These are phyloP conservation scores for Patella pellucida DNA, from an alignment of 2,888 invertebrate species.

Conservation along the genomic window DNA sequence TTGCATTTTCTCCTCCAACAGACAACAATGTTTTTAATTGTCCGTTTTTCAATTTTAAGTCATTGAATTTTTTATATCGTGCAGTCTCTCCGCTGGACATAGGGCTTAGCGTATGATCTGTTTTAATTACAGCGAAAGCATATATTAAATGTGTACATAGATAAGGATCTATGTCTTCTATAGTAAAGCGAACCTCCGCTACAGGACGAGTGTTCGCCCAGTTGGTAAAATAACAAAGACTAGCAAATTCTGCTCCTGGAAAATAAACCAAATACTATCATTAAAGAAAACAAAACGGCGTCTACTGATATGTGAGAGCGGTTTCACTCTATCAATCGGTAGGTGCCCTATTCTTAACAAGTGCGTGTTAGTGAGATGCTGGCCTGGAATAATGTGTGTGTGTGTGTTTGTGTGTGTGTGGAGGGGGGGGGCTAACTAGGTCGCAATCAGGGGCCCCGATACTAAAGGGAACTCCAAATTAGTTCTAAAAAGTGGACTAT, in stretches of 20 bases:
- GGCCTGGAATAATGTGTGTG: too few relatives aligned
- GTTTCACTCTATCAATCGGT: too few relatives aligned
- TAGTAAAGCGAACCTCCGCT: conserved; percentile 8
- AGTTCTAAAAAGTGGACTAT: too few relatives aligned
- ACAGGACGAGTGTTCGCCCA: conserved; percentile 13
- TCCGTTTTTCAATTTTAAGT: conserved; percentile 14
- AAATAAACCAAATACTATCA: too few relatives aligned
- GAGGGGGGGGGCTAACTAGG: too few relatives aligned
- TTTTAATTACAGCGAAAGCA: conserved; percentile 18
- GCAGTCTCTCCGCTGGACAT: background rate
- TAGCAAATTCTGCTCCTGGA: conserved; percentile 19
- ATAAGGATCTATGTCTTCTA: conserved; percentile 17
- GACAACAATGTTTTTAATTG: conserved; percentile 16
- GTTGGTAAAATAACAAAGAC: conserved; percentile 17
- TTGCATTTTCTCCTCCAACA: conserved; percentile 13
- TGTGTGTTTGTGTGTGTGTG: too few relatives aligned
- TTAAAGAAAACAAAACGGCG: too few relatives aligned
- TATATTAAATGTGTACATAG: conserved; percentile 23
- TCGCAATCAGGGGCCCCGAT: too few relatives aligned
- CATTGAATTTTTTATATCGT: conserved; percentile 16
- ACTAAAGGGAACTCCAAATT: too few relatives aligned
- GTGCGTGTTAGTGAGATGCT: too few relatives aligned
- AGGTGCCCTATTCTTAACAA: too few relatives aligned
- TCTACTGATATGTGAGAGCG: too few relatives aligned
- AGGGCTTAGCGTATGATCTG: background rate